These are phyloP conservation scores for Larimichthys crocea DNA, from an alignment of 2,113 vertebrate genomes.

Conservation along the genomic window DNA sequence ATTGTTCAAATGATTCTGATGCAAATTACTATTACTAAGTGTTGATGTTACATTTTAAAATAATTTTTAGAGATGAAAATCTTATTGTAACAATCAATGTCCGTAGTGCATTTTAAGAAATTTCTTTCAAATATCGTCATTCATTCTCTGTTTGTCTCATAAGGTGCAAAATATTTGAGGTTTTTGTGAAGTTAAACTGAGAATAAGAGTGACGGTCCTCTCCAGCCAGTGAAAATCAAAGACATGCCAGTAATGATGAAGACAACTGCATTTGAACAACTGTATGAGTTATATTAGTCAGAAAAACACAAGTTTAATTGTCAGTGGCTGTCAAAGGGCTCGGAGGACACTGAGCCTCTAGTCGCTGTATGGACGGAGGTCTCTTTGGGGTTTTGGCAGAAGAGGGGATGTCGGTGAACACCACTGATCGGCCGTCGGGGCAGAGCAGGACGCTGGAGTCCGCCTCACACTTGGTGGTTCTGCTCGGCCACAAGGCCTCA, in stretches of 20 bases:
- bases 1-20: constrained; percentile 15
- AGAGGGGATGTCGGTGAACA: constrained; percentile 68
- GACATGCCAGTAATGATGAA: constrained; percentile 36
- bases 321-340: constrained; percentile 79
- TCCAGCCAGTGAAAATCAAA: constrained; percentile 39
- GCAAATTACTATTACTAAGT: constrained; percentile 1
- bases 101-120: constrained; percentile 40
- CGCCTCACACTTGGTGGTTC: constrained; percentile 95
- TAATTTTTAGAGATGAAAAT: constrained; percentile 7
- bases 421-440: constrained; percentile 82
- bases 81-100: constrained; percentile 56
- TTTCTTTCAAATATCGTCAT: constrained; percentile 25
- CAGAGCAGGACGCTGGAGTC: constrained; percentile 94
- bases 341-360: constrained; percentile 75
- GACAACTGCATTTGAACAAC: constrained; percentile 15
- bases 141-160: constrained; percentile 44
- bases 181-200: constrained; percentile 40
- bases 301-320: constrained; percentile 47
- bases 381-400: constrained; percentile 74
- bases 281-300: constrained; percentile 21
- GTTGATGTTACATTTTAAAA: constrained; percentile 24
- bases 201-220: constrained; percentile 11
- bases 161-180: constrained; percentile 60
- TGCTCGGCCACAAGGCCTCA: constrained; percentile 86
- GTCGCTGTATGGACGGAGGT: constrained; percentile 70